Evolutionary conservation across 2,888 invertebrate genomes (phyloP), one percentile per base, ranked within the genome.

Genomic region (Tipula vernalis): DNA sequence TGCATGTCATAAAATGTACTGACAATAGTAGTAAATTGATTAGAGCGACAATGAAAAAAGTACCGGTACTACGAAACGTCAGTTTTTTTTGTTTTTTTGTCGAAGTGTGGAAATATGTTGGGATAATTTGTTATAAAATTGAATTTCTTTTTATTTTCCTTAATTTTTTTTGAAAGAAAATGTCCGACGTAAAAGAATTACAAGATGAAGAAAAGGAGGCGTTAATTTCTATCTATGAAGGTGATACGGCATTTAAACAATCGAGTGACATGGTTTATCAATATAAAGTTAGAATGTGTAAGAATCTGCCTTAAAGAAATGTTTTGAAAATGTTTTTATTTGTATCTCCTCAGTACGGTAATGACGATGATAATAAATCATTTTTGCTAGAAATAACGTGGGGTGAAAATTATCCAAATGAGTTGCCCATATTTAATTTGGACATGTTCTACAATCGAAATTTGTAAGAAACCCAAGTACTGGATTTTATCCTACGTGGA

Each of bases 401-500:
- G 98, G 95, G 95, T 36, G 93, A 95, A 0, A 94, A 94, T 84
- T 99, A 99, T 91, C 99, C 99, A 5, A 94, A 95, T 83, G 95
- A 95, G 84, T 93, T 95, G 88, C 98, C 99, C 12, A 92, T 90
- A 39, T 93, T 98, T 87, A 97, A 96, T 91, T 93, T 98, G 93
- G 96, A 98, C 89, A 95, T 96, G 51, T 99, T 98, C 92, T 98
- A 97, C 90, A 99, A 99, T 91, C 96, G 96, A 90, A 95, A 96
- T 91, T 92, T 98, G 98, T 98, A 93, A 95, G 96, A 94, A 90
- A 88, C 87, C 4, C n/a, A n/a, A 51, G 0, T 13, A 15, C 3
- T 51, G 51, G n/a, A 0, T n/a, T 71, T 6, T 57, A 57, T 28
- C 12, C 6, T 71, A 28, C 71, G 71, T 71, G 10, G 18, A 28